Conservation (phyloP, 2,888 invertebrate genomes). For the Epirrhoe tristata region DNA sequence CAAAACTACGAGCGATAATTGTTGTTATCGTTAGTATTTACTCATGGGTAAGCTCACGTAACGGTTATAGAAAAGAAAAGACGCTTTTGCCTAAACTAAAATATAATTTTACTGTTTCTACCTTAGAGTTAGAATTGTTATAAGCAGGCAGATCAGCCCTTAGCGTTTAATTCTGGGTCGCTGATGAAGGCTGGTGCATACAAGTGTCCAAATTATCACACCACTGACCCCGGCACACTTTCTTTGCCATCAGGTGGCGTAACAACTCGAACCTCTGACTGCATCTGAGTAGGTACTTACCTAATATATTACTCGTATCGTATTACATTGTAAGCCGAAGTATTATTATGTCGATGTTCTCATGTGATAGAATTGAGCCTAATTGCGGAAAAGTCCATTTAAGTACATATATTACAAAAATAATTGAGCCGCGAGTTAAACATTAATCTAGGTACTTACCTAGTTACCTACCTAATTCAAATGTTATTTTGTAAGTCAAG, state of each 20-base stretch:
- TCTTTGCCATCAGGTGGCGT: conserved; percentile 50
- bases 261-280: conserved; percentile 31
- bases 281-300: conserved; percentile 4
- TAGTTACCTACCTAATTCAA: neutral
- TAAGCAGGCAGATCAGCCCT: conserved; percentile 1
- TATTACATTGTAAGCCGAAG: conserved; percentile 10
- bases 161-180: conserved; percentile 6
- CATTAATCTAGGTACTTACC: neutral
- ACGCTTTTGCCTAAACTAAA: no score
- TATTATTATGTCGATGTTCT: conserved; percentile 22
- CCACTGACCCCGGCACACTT: conserved; percentile 56
- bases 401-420: neutral
- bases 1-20: no score
- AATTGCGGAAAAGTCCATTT: conserved; percentile 11
- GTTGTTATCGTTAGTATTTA: no score
- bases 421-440: neutral
- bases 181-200: conserved; percentile 39
- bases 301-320: neutral
- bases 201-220: conserved; percentile 51
- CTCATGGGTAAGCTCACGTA: no score
- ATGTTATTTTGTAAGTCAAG: no score
- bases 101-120: neutral
- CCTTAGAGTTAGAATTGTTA: neutral
- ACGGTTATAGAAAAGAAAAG: no score
- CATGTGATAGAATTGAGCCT: conserved; percentile 9